phyloP scores from a whole-genome alignment of 2,888 invertebrate genomes.

The Meta bourneti region DNA sequence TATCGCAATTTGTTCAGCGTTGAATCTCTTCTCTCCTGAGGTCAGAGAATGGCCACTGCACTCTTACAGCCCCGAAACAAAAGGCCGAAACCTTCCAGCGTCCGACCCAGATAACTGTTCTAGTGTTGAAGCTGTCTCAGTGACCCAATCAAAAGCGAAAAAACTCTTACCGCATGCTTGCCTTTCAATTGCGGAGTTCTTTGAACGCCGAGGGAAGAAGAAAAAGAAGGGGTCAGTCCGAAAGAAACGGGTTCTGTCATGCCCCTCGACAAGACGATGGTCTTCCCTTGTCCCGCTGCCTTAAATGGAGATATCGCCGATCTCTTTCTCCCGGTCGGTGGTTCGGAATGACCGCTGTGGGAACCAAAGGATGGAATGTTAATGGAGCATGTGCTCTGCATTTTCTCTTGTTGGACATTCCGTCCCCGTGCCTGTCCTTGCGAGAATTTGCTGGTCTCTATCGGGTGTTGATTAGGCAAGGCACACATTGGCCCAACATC shows the following conservation, averaged over 20 bases:
- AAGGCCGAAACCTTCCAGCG: too few relatives aligned
- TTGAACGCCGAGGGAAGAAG: not conserved
- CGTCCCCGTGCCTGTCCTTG: too few relatives aligned
- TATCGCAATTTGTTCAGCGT: not conserved
- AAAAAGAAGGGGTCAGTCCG: slow-evolving; percentile 3
- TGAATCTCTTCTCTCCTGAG: not conserved
- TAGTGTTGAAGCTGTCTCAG: slow-evolving; percentile 1
- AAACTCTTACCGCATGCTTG: slow-evolving; percentile 56
- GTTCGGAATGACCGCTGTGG: too few relatives aligned
- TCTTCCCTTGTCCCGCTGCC: not conserved
- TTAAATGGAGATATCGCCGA: too few relatives aligned
- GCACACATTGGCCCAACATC: too few relatives aligned
- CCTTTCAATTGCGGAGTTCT: slow-evolving; percentile 46
- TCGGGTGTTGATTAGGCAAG: too few relatives aligned
- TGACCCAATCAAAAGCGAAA: slow-evolving; percentile 40
- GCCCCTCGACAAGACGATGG: not conserved
- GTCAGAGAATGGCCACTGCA: not conserved
- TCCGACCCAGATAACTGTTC: slow-evolving; percentile 51
- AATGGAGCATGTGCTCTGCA: too few relatives aligned
- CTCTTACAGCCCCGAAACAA: too few relatives aligned
- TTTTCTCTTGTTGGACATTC: too few relatives aligned
- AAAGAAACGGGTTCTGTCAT: not conserved
- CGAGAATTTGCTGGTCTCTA: too few relatives aligned
- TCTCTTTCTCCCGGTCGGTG: too few relatives aligned
- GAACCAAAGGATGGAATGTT: too few relatives aligned